Base-by-base conservation (phyloP, 2,797 vertebrate species). In the Phrynocephalus vlangalii region DNA sequence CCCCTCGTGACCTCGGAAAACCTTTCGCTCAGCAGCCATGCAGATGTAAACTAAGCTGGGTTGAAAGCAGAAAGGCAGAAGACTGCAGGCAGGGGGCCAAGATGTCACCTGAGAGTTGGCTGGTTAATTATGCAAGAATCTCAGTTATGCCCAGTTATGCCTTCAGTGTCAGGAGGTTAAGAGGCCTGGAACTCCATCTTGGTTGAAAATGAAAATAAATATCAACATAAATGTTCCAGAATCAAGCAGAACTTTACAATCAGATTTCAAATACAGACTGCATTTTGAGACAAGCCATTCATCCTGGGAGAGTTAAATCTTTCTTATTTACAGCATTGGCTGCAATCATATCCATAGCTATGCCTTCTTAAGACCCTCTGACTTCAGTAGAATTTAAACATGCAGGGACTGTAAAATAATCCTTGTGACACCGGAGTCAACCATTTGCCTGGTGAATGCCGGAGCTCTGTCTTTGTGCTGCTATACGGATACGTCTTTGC, bases 41-140 rank as follows among this genome's bases (percentile, higher is more conserved):
- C 87, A 88, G 90, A 70, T 28, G 48, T 82, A 91, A 93, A 3
- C n/a, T 33, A 72, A 86, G 72, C 82, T 28, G 84, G 87, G 70
- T 79, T 67, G 79, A 15, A 28, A 89, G 87, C 70, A 83, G 79
- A 70, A 85, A 92, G 87, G 90, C 44, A 5, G 0, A 84, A 89
- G 76, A 86, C 85, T 48, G 90, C 82, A 88, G 91, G 88, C 24
- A 83, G 91, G 13, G 52, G 13, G 52, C 9, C 85, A 67, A 84
- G 84, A 90, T 89, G 93, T 93, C 85, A 96, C 93, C 93, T 95
- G 94, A 95, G 93, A 86, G 48, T 79, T 91, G 33, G 15, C 87
- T 91, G 56, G 90, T 96, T 91, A 95, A 94, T 94, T 95, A 94
- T 94, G 93, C 91, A 96, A 92, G 94, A 95, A 95, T 93, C 89